Evolutionary conservation across 2,888 invertebrate species (phyloP).

Genomic region (Calameuta pallipes): DNA sequence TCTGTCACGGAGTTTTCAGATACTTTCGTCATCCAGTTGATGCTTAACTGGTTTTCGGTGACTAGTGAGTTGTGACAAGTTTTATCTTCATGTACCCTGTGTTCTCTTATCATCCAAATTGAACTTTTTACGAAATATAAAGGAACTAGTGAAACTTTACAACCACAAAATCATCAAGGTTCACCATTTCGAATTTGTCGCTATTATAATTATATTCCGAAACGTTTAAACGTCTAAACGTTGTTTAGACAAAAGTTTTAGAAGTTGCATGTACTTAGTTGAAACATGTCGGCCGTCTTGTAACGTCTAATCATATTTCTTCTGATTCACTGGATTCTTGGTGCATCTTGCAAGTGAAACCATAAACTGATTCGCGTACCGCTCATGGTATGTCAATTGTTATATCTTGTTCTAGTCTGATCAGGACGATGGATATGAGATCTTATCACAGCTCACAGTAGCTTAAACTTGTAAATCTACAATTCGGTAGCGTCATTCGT

Average conservation of each 20-base stretch:
- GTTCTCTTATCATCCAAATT: neutral
- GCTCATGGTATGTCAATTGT: neutral
- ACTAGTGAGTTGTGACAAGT: neutral
- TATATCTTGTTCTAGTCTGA: neutral
- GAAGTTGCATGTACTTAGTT: neutral
- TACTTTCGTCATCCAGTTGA: neutral
- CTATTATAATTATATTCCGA: neutral
- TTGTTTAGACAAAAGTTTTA: neutral
- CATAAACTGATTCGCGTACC: neutral
- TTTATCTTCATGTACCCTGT: neutral
- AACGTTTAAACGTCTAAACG: neutral
- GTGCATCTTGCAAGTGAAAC: neutral
- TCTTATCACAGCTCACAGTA: neutral
- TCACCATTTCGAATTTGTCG: neutral
- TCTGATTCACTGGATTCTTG: neutral
- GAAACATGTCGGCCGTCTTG: neutral
- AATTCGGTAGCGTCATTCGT: neutral
- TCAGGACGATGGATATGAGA: neutral
- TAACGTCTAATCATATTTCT: neutral
- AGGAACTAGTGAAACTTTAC: neutral
- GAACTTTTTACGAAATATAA: neutral
- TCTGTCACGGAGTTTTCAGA: neutral
- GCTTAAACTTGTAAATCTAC: neutral
- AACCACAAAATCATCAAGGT: no score
- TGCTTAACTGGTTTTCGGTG: neutral